Conservation (phyloP, 1,140 invertebrate genomes). For the Philotrypesis tridentata region DNA sequence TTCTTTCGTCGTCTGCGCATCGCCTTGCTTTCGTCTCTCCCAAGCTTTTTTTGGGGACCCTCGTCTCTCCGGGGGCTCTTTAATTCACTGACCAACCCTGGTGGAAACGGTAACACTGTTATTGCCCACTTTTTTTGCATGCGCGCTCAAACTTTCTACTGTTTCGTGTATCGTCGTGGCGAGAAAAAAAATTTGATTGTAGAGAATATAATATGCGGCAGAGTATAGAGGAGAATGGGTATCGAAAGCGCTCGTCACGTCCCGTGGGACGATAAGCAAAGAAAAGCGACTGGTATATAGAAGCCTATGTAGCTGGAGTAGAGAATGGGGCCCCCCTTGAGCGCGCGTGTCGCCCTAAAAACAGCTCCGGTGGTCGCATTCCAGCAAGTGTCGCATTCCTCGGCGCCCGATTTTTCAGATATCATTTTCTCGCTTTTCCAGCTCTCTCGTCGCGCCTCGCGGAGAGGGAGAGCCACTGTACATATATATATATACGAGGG, state of each 20-base stretch:
- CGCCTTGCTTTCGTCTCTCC: no score
- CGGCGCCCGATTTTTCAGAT: constrained; percentile 23
- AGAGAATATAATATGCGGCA: no score
- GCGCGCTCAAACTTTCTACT: no score
- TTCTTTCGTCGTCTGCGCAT: neutral
- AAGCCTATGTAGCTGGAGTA: no score
- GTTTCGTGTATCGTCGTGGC: no score
- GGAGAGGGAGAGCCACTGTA: no score
- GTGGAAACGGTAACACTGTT: no score
- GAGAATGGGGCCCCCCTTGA: neutral
- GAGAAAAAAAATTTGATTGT: no score
- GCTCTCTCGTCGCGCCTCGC: neutral
- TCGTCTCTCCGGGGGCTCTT: constrained; percentile 33
- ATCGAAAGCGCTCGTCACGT: neutral
- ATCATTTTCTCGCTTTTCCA: constrained; percentile 32
- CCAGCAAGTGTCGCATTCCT: constrained; percentile 43
- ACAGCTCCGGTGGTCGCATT: constrained; percentile 36
- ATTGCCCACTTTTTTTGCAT: no score
- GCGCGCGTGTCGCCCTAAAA: constrained; percentile 2
- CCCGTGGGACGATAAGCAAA: neutral
- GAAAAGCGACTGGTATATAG: neutral
- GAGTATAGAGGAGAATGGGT: no score
- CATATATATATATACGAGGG: no score
- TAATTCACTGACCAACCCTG: constrained; percentile 48
- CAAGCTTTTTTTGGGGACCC: constrained; percentile 37